Percentiles rank a stretch among this genome's conserved stretches.
Conservation (phyloP, 2,797 vertebrate species). For the Gastrophryne carolinensis region DNA sequence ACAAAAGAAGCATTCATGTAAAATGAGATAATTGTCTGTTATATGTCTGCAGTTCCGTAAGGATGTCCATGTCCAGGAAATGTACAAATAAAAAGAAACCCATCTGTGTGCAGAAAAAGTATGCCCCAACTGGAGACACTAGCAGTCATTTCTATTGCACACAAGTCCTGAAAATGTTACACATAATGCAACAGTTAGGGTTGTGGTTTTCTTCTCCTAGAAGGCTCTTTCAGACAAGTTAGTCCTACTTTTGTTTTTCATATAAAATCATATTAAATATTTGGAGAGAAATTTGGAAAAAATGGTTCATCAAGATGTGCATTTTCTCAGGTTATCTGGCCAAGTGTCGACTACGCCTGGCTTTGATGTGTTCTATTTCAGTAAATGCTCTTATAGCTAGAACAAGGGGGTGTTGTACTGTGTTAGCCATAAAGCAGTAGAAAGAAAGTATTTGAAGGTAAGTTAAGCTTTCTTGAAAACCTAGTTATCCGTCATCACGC, state of each 20-base stretch:
- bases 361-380: too few relatives aligned
- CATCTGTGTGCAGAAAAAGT: background rate
- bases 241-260: background rate
- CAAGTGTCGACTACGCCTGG: too few relatives aligned
- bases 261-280: background rate
- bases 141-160: background rate
- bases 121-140: background rate
- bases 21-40: constrained; percentile 37
- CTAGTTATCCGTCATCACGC: too few relatives aligned
- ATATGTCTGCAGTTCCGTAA: constrained; percentile 7
- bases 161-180: background rate
- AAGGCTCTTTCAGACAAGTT: background rate
- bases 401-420: too few relatives aligned
- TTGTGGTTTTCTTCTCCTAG: background rate
- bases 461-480: too few relatives aligned
- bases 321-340: too few relatives aligned
- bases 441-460: too few relatives aligned
- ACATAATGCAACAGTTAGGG: background rate
- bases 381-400: too few relatives aligned
- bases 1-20: constrained; percentile 30
- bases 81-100: background rate
- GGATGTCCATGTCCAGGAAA: constrained; percentile 3
- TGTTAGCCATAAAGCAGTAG: too few relatives aligned
- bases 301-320: background rate
- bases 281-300: background rate